Percentiles rank a stretch among this genome's conserved stretches.
Conservation (phyloP, 2,797 vertebrate species). For the Argyrosomus regius region DNA sequence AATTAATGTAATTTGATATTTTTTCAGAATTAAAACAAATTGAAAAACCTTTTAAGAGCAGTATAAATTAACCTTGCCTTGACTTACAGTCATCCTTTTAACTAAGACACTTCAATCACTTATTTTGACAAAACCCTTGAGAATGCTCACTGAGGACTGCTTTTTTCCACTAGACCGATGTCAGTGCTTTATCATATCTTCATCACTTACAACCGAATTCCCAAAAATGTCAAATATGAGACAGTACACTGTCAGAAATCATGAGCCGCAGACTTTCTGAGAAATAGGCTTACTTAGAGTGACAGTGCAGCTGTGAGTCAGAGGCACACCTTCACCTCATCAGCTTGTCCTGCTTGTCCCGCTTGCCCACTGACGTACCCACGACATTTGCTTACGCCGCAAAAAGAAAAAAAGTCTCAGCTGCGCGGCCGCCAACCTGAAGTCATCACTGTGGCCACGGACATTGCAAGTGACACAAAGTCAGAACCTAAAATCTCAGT, state of each 20-base stretch:
- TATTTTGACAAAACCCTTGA: slow-evolving; percentile 2
- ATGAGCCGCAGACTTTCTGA: not conserved
- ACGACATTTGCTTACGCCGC: slow-evolving; percentile 71
- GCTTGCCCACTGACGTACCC: slow-evolving; percentile 35
- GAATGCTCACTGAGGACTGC: not conserved
- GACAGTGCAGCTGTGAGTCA: slow-evolving; percentile 26
- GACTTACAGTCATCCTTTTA: slow-evolving; percentile 12
- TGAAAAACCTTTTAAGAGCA: not conserved
- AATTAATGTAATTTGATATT: not conserved
- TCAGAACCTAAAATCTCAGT: slow-evolving; percentile 82
- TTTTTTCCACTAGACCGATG: not conserved
- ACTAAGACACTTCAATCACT: slow-evolving; percentile 14
- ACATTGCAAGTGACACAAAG: slow-evolving; percentile 82
- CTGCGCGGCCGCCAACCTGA: slow-evolving; percentile 56
- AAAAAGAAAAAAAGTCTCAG: slow-evolving; percentile 58
- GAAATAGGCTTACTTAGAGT: slow-evolving; percentile 16
- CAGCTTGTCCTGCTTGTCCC: slow-evolving; percentile 39
- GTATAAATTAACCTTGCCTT: slow-evolving; percentile 15
- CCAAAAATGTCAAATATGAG: slow-evolving; percentile 11
- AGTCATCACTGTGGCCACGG: slow-evolving; percentile 72
- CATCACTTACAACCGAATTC: slow-evolving; percentile 2
- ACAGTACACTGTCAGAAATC: not conserved
- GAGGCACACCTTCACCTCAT: slow-evolving; percentile 41
- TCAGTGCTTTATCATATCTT: not conserved
- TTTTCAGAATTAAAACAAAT: not conserved